Evolutionary conservation across 2,888 invertebrate genomes (phyloP), one percentile per base, ranked within the genome.

Genomic region (Tupiocoris notatus): DNA sequence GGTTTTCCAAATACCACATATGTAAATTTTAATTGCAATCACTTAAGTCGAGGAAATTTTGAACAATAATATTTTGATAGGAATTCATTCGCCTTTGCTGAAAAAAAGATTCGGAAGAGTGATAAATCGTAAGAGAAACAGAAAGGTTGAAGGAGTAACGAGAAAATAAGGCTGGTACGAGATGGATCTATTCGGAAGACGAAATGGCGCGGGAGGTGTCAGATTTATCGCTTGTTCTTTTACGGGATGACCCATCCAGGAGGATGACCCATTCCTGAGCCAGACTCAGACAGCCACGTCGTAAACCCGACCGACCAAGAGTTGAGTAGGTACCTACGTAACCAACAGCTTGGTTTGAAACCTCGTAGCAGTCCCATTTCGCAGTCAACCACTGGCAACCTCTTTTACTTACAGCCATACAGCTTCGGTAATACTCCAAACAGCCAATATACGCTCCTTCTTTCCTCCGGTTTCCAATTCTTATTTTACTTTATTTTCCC

Each of bases 91-190:
- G n/a, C n/a, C n/a, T n/a, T n/a, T n/a, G n/a, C n/a, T n/a, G n/a
- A n/a, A n/a, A n/a, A n/a, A n/a, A n/a, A n/a, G 23, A 57, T 23
- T 16, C 21, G 7, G 23, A 25, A 22, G 23, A 12, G 23, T 63
- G 12, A 54, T 39, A 65, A 54, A 65, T 39, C 12, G 54, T 17
- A 20, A 18, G 21, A 70, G 70, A 70, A 58, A 24, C n/a, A n/a
- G 59, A 70, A 61, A 70, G 70, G 70, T 70, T 58, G 59, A 70
- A 70, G 61, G 58, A 70, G 61, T 61, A n/a, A n/a, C n/a, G n/a
- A n/a, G 70, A 70, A 70, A 70, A 70, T 70, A 61, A 61, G 58
- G 70, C 57, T 17, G 39, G 20, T 58, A 56, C 16, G 67, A 17
- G n/a, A n/a, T n/a, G n/a, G n/a, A n/a, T n/a, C n/a, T n/a, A n/a